Base-by-base conservation (phyloP, 2,113 vertebrate genomes). In the Accipiter virgatus region DNA sequence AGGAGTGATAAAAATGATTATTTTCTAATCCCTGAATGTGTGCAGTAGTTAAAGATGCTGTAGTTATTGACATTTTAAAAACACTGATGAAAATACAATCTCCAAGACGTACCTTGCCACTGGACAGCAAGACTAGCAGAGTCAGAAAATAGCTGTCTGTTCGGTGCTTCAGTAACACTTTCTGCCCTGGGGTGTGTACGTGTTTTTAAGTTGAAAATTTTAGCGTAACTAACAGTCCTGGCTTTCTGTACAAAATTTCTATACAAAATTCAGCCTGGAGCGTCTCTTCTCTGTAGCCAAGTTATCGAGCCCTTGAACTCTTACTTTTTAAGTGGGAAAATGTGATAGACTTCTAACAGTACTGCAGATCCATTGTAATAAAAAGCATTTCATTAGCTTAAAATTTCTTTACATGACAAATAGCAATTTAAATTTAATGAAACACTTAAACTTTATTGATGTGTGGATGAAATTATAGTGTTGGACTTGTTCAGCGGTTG, bases 381-480 rank as follows among this genome's bases (percentile, higher is more conserved):
- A 96, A 89, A 95, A 62, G 15, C 52, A 66, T 95, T 95, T 94
- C 52, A 70, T 93, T 97, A 83, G 80, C 65, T 95, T 93, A 91
- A 91, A 74, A 86, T 81, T 94, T 73, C 66, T 96, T 93, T 92
- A 50, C 72, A 78, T 21, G 17, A 43, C 10, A 5, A 86, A 67
- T 74, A 84, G 61, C 75, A 84, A 89, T 80, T 94, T 91, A 95
- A 95, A 94, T 79, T 97, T 94, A 95, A 92, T 97, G 93, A 97
- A 95, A 96, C 92, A 87, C 93, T 97, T 97, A 80, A 93, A 71
- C 72, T 92, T 95, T 97, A 93, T 94, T 94, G 87, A 80, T 78
- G 45, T 97, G 91, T 94, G 92, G 78, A 77, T 94, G 85, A 87
- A 80, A 91, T 90, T 88, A 85, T 16, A 82, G 79, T 52, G 36